Percentiles rank a stretch among this genome's conserved stretches.
Evolutionary conservation across 2,113 vertebrate species (phyloP).

Genomic region (Muntiacus reevesi): DNA sequence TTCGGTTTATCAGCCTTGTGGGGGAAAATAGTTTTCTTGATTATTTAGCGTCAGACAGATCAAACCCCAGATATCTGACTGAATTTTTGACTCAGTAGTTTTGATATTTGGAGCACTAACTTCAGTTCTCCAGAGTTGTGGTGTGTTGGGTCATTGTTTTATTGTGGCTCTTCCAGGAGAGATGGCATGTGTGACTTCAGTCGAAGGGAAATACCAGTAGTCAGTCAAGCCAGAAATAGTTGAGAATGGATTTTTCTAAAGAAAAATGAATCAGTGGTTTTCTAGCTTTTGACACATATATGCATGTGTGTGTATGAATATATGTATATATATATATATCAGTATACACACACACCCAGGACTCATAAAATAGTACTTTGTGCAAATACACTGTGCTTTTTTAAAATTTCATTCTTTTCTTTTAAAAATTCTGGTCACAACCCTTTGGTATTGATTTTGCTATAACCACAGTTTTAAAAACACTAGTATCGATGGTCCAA

Average conservation of each 20-base stretch:
- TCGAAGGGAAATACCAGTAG: not conserved
- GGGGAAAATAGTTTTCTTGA: not conserved
- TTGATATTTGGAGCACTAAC: not conserved
- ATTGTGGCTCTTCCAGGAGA: not conserved
- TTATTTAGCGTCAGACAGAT: not conserved
- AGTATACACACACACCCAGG: not conserved
- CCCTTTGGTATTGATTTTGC: not conserved
- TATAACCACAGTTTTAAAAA: not conserved
- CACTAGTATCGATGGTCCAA: not conserved
- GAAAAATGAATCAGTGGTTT: not conserved
- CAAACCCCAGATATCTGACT: not conserved
- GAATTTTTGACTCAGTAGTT: not conserved
- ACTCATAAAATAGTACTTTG: not conserved
- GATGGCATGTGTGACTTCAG: not conserved
- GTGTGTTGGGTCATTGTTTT: not conserved
- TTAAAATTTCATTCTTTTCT: not conserved
- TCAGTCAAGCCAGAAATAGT: constrained; percentile 28
- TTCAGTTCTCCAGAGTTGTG: not conserved
- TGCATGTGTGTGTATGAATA: not conserved
- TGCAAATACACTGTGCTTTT: not conserved
- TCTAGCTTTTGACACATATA: not conserved
- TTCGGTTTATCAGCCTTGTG: not conserved
- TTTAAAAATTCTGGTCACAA: not conserved
- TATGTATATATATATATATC: not conserved
- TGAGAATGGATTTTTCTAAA: constrained; percentile 20